Conservation (phyloP, 2,113 vertebrate genomes). For the Chascanopsetta lugubris region DNA sequence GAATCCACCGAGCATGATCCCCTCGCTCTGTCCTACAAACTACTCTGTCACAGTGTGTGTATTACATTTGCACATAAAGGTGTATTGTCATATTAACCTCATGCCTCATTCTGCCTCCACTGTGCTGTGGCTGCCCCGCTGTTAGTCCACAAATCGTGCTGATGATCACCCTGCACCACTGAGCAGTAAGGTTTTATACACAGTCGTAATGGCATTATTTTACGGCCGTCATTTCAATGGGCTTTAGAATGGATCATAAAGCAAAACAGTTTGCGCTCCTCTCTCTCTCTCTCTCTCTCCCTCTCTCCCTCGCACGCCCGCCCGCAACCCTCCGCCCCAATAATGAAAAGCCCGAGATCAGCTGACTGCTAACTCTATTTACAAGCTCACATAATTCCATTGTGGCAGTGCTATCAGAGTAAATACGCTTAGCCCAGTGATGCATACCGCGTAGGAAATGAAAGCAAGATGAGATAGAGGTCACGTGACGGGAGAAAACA, state of each 20-base stretch:
- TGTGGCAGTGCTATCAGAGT: slow-evolving; percentile 87
- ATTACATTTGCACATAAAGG: slow-evolving; percentile 56
- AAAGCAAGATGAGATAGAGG: slow-evolving; percentile 78
- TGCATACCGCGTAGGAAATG: slow-evolving; percentile 75
- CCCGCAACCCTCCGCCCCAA: slow-evolving; percentile 42
- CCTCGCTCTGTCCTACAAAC: slow-evolving; percentile 26
- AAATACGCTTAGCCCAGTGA: slow-evolving; percentile 75
- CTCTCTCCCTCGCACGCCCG: no score
- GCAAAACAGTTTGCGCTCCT: slow-evolving; percentile 86
- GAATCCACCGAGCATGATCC: slow-evolving; percentile 11
- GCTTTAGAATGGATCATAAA: slow-evolving; percentile 94
- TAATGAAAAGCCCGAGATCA: slow-evolving; percentile 84
- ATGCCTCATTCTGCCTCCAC: slow-evolving; percentile 51
- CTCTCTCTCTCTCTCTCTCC: no score
- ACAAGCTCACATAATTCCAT: slow-evolving; percentile 87
- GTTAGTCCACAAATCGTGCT: slow-evolving; percentile 80
- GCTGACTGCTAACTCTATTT: slow-evolving; percentile 89
- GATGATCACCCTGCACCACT: slow-evolving; percentile 89
- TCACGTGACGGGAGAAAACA: slow-evolving; percentile 82
- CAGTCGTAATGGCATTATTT: slow-evolving; percentile 92
- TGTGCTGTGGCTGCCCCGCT: slow-evolving; percentile 36
- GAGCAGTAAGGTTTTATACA: slow-evolving; percentile 91
- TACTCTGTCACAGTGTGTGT: slow-evolving; percentile 38
- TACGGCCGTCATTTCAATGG: slow-evolving; percentile 93
- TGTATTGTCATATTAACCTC: slow-evolving; percentile 49